A percentile compares a stretch with the other conserved stretches of the same genome.
These are phyloP conservation scores for Thecocarcelia acutangulata DNA, from an alignment of 2,888 invertebrate genomes.

Conservation along the genomic window DNA sequence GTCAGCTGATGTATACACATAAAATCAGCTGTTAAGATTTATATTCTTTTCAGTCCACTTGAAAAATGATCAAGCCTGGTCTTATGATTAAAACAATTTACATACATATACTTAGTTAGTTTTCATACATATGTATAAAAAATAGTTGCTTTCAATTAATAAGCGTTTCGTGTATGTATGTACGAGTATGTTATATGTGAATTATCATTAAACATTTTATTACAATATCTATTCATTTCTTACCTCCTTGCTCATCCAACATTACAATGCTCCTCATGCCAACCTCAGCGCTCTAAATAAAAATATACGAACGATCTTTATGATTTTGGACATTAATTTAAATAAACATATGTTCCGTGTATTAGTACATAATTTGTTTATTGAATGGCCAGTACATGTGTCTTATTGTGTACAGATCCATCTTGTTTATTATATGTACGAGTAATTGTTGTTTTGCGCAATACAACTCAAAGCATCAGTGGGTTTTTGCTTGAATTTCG, in stretches of 20 bases:
- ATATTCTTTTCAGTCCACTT: too few species aligned
- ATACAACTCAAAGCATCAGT: neutral
- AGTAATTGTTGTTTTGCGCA: conserved; percentile 32
- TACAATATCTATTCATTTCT: conserved; percentile 82
- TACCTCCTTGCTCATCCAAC: conserved; percentile 99
- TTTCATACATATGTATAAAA: too few species aligned
- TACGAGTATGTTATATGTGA: neutral
- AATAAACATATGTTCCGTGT: conserved; percentile 32
- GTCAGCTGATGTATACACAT: too few species aligned
- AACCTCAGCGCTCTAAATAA: conserved; percentile 99
- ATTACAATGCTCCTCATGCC: conserved; percentile 99
- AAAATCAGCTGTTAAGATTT: too few species aligned
- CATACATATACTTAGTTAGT: too few species aligned
- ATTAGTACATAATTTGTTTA: conserved; percentile 19
- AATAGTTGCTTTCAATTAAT: too few species aligned
- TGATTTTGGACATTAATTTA: conserved; percentile 50
- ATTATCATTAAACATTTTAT: neutral
- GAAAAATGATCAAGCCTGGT: too few species aligned
- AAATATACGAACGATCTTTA: conserved; percentile 74
- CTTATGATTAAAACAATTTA: too few species aligned
- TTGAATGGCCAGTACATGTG: conserved; percentile 50
- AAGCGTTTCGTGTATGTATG: neutral
- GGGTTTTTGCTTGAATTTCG: neutral
- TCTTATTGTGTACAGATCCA: conserved; percentile 37
- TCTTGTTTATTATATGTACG: conserved; percentile 49